Percentiles rank a stretch among this genome's conserved stretches.
phyloP scores from a whole-genome alignment of 2,113 vertebrate species.

The Otus sunia region DNA sequence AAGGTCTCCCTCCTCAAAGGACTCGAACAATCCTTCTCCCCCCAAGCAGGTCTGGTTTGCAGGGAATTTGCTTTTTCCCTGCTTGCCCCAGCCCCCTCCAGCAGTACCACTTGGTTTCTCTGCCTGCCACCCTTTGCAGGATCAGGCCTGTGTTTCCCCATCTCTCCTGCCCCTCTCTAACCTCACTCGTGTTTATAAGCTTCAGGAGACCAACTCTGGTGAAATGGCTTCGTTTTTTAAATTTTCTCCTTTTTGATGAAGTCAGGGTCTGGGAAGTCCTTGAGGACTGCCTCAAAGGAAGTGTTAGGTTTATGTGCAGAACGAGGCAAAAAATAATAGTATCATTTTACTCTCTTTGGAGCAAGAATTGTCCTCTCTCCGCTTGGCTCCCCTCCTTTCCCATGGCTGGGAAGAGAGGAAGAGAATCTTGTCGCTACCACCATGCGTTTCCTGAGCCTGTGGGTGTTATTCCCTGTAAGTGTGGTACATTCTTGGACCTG shows the following conservation, averaged over 20 bases:
- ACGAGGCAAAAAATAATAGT: background rate
- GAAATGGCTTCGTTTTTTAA: background rate
- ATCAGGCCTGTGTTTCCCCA: background rate
- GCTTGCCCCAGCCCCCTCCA: background rate
- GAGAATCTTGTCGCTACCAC: background rate
- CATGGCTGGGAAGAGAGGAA: background rate
- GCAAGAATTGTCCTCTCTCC: background rate
- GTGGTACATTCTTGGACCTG: accelerated
- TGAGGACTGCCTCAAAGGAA: slow-evolving; percentile 29
- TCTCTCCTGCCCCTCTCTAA: background rate
- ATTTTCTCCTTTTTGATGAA: slow-evolving; percentile 24
- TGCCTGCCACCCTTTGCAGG: background rate
- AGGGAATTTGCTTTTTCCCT: background rate
- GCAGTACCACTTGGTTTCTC: background rate
- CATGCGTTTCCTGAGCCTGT: background rate
- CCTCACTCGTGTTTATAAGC: background rate
- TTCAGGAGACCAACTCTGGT: background rate
- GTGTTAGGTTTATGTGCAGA: slow-evolving; percentile 40
- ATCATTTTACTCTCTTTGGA: background rate
- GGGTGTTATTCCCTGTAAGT: background rate
- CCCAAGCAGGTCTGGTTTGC: too few relatives aligned
- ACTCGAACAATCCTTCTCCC: accelerated
- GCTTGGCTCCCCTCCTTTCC: accelerated
- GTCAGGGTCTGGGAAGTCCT: slow-evolving; percentile 8
- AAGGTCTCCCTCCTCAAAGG: background rate